A percentile compares a stretch with the other conserved stretches of the same genome.
These are phyloP conservation scores for Microtus oregoni DNA, from an alignment of 2,113 vertebrate genomes.

Conservation along the genomic window DNA sequence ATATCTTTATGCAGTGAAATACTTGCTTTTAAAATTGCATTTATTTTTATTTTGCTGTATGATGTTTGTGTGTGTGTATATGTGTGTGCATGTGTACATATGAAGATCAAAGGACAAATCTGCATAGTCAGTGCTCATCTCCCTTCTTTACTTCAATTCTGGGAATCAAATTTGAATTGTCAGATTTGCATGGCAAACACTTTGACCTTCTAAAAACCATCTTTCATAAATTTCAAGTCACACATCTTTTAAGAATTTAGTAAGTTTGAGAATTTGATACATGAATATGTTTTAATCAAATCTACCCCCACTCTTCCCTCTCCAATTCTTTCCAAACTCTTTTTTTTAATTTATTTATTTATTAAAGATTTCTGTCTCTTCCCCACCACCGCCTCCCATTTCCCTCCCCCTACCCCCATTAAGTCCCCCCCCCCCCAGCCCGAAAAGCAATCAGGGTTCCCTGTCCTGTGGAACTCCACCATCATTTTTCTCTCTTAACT, in stretches of 20 bases:
- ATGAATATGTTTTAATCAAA: background rate
- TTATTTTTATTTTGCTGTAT: background rate
- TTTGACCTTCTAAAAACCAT: background rate
- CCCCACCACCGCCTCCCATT: too few relatives aligned
- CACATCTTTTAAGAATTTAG: background rate
- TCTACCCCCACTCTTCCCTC: background rate
- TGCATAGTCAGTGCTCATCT: background rate
- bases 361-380: too few relatives aligned
- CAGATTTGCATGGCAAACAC: background rate
- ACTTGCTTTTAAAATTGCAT: background rate
- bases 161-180: background rate
- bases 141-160: background rate
- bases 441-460: too few relatives aligned
- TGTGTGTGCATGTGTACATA: background rate
- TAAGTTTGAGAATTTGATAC: background rate
- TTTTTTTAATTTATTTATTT: too few relatives aligned
- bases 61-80: background rate
- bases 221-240: background rate
- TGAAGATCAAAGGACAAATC: background rate
- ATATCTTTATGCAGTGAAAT: background rate
- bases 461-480: too few relatives aligned
- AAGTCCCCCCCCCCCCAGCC: too few relatives aligned
- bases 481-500: background rate
- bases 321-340: too few relatives aligned
- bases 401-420: too few relatives aligned